Percentiles rank a stretch among this genome's conserved stretches.
phyloP scores from a whole-genome alignment of 2,113 vertebrate genomes.

The Gila orcuttii region DNA sequence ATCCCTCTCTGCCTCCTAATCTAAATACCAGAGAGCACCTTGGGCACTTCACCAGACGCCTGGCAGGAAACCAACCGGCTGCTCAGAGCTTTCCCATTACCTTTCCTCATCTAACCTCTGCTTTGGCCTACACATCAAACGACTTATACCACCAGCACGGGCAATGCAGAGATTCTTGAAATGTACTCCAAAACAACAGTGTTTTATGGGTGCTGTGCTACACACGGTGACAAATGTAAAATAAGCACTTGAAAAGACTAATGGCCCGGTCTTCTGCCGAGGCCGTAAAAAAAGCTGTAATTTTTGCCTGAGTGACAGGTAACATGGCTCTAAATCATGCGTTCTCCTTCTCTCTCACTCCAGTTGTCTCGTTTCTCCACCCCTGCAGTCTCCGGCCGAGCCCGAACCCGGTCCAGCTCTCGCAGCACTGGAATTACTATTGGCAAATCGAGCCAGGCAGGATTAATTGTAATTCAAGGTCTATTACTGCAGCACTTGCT shows the following conservation, averaged over 20 bases:
- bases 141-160: not conserved
- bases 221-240: conserved; percentile 50
- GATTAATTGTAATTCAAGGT: conserved; percentile 75
- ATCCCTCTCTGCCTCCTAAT: conserved; percentile 75
- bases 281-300: conserved; percentile 50
- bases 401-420: conserved; percentile 30
- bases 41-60: conserved; percentile 31
- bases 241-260: conserved; percentile 54
- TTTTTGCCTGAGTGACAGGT: conserved; percentile 59
- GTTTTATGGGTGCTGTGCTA: conserved; percentile 44
- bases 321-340: conserved; percentile 52
- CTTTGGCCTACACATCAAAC: conserved; percentile 23
- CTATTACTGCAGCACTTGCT: conserved; percentile 66
- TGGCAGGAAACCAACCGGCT: conserved; percentile 47
- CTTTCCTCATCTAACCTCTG: conserved; percentile 29
- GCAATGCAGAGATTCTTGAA: not conserved
- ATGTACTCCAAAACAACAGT: not conserved
- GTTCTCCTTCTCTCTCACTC: conserved; percentile 26
- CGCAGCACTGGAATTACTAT: conserved; percentile 62
- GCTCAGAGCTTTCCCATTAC: conserved; percentile 31
- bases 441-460: conserved; percentile 70
- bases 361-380: not conserved
- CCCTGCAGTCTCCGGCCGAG: conserved; percentile 27
- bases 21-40: conserved; percentile 74
- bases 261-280: conserved; percentile 47